A percentile compares a stretch with the other conserved stretches of the same genome.
These are phyloP conservation scores for Hymenopus coronatus DNA, from an alignment of 2,888 invertebrate genomes.

Conservation along the genomic window DNA sequence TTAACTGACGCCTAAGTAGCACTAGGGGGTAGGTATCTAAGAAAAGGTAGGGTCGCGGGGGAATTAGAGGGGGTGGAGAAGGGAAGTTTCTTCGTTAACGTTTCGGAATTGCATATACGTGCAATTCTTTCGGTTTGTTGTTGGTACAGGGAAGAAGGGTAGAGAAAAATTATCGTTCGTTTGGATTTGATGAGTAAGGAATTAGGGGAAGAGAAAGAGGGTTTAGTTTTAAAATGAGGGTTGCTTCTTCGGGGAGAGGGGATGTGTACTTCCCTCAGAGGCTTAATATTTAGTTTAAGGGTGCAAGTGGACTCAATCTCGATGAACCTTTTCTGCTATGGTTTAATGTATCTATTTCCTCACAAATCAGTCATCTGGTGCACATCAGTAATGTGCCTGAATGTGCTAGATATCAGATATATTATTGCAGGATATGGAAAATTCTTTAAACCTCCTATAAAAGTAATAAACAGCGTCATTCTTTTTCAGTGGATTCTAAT, in stretches of 20 bases:
- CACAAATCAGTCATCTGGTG: too few species aligned
- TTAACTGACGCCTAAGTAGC: neutral
- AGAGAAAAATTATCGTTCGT: slow-evolving; percentile 2
- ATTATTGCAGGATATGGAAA: too few species aligned
- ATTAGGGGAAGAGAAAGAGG: neutral
- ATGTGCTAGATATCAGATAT: too few species aligned
- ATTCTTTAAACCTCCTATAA: too few species aligned
- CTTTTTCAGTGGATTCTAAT: too few species aligned
- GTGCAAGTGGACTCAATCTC: neutral
- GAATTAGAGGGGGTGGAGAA: neutral
- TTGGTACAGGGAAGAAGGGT: neutral
- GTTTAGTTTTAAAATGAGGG: slow-evolving; percentile 16
- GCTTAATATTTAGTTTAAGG: slow-evolving; percentile 9
- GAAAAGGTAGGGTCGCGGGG: neutral
- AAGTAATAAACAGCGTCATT: too few species aligned
- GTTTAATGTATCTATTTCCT: too few species aligned
- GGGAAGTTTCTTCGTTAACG: neutral
- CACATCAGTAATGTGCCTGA: too few species aligned
- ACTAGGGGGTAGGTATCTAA: neutral
- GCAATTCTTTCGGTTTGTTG: neutral
- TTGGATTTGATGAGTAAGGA: slow-evolving; percentile 19
- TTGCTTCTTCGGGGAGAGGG: neutral
- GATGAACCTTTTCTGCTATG: too few species aligned
- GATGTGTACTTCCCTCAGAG: neutral
- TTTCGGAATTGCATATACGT: slow-evolving; percentile 5